Evolutionary conservation across 2,797 vertebrate species (phyloP), one percentile per base, ranked within the genome.

Genomic region (Semaprochilodus insignis): DNA sequence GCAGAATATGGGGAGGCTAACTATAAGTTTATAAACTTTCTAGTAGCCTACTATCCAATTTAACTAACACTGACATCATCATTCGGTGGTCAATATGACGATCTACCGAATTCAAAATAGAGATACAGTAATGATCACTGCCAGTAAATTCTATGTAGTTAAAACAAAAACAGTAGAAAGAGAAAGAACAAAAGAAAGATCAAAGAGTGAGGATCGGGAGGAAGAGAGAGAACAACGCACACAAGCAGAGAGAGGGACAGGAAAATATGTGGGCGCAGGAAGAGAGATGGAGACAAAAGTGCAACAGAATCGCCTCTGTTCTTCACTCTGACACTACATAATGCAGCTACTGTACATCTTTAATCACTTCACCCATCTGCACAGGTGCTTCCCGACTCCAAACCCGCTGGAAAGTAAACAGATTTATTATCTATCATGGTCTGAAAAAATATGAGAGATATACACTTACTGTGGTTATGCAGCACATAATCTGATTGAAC

Each of bases 351-450:
- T 44, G 40, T 3, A 44, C 40, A 44, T 10, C 40, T 44, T 2
- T 44, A 44, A 44, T 44, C 40, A 44, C 40, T 0, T 10, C 40
- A 44, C 0, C 40, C 40, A 48, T 48, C 44, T 48, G 44, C 10
- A 48, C 70, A 74, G 79, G 15, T 52, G 48, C 4, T 75, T 82
- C 80, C 72, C 44, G 70, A 59, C 71, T 66, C 57, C 2, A 23
- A 21, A n/a, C 74, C 17, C 23, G 10, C 44, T 48, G 44, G 6
- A 48, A 0, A 2, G 44, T 13, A 48, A 48, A 48, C 44, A 48
- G 8, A 19, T 21, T 3, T 6, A 19, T 31, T 23, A 31, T 48
- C 67, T 36, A 21, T 21, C 31, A 40, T 17, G 1, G 44, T 48
- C 21, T 59, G 6, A 59, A 21, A 59, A n/a, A 65, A 27, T 1